These are phyloP conservation scores for Sphenodon punctatus DNA, from an alignment of 2,797 vertebrate species.

Conservation along the genomic window DNA sequence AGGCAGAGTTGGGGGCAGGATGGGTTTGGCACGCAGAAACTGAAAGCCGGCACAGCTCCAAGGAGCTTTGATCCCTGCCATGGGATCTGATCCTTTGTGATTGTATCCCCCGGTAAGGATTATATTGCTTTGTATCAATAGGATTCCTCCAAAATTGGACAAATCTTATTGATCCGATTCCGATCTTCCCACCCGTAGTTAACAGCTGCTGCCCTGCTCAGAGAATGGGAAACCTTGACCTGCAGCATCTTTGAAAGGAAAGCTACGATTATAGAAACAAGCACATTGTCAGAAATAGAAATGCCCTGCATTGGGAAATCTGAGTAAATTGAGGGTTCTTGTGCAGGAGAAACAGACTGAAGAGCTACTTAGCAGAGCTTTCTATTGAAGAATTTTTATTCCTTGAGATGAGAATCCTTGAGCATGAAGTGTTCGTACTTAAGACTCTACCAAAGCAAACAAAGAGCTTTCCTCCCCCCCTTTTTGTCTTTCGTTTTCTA, in stretches of 20 bases:
- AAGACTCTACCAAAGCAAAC: rapidly evolving
- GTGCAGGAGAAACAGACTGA: rapidly evolving
- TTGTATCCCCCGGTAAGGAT: too few species aligned
- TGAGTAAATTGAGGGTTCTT: rapidly evolving
- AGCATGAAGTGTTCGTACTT: rapidly evolving
- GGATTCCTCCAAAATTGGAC: too few species aligned
- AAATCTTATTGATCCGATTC: too few species aligned
- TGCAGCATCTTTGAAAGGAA: neutral
- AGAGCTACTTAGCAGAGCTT: neutral
- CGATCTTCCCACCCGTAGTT: neutral
- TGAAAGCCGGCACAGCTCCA: neutral
- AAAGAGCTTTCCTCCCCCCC: rapidly evolving
- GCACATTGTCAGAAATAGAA: rapidly evolving
- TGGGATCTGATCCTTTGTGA: too few species aligned
- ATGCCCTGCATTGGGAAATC: neutral
- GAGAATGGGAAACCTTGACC: neutral
- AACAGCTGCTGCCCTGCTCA: neutral
- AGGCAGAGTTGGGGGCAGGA: too few species aligned
- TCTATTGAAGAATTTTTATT: too few species aligned
- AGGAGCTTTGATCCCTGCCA: too few species aligned
- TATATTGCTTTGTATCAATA: too few species aligned
- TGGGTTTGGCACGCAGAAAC: too few species aligned
- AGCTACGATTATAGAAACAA: neutral
- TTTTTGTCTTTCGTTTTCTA: neutral
- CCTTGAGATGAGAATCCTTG: rapidly evolving